Base-by-base conservation (phyloP, 2,797 vertebrate species). In the Rachycentron canadum region DNA sequence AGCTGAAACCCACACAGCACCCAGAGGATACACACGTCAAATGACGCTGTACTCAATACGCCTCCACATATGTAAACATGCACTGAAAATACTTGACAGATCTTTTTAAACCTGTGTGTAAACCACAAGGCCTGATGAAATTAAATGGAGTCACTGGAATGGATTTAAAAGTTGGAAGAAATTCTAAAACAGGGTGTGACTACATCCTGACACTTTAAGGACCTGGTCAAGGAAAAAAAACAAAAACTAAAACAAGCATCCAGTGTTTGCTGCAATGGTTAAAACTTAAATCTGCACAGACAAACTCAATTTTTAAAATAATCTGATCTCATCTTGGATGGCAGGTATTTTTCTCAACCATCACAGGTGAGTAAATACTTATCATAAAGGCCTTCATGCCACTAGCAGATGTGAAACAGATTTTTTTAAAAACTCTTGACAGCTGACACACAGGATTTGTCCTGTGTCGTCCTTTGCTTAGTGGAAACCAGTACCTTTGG, bases 381-480 rank as follows among this genome's bases (percentile, higher is more conserved):
- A 53, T 59, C 30, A 83, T 36, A 76, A 76, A 81, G 28, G 47
- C 52, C 38, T 85, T 67, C 71, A 85, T 68, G 84, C 74, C 52
- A 64, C 38, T 45, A 68, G 58, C 62, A 76, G 76, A 76, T 66
- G 17, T 19, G 19, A 43, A 17, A 5, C 41, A 17, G 5, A 19
- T 43, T 19, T 41, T 49, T 76, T 30, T 13, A 21, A 13, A 25
- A 40, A 66, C 82, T 85, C 75, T 78, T 83, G 72, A 68, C 49
- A 83, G 57, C 68, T 56, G 45, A 75, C 64, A 69, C 49, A 73
- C 17, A 56, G 71, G 59, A 74, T 79, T 86, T 38, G 85, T 89
- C 80, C 78, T 77, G 74, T 81, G 75, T 84, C 84, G 82, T 75
- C 89, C 83, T 88, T 92, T 86, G 83, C 79, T 83, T 88, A 78